phyloP scores from a whole-genome alignment of 2,888 invertebrate species.

The Phengaris arion region DNA sequence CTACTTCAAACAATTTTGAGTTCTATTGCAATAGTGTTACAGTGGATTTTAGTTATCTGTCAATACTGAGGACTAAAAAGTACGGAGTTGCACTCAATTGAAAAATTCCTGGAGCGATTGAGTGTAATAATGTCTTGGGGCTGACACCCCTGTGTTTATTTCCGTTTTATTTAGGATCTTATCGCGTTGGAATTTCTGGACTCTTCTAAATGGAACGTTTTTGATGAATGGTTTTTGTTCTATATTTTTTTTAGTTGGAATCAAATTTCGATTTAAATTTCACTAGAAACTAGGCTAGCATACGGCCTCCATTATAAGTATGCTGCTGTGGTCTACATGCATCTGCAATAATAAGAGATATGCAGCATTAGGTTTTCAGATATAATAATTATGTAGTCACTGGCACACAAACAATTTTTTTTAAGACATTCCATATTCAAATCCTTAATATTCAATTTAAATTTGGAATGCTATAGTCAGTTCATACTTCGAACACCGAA shows the following conservation, averaged over 20 bases:
- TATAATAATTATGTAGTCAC: neutral
- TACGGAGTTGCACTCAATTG: conserved; percentile 24
- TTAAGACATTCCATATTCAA: conserved; percentile 11
- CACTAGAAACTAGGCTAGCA: too few species aligned
- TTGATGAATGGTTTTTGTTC: too few species aligned
- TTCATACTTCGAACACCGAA: conserved; percentile 51
- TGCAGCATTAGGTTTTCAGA: too few species aligned
- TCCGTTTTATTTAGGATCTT: neutral
- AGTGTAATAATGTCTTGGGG: conserved; percentile 16
- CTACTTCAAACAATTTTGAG: neutral
- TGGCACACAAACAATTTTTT: neutral
- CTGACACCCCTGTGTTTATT: neutral
- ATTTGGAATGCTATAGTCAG: conserved; percentile 36
- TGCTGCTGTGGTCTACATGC: too few species aligned
- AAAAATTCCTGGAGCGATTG: conserved; percentile 19
- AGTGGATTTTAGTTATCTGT: neutral
- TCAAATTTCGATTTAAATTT: too few species aligned
- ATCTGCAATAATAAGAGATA: too few species aligned
- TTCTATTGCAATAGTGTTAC: neutral
- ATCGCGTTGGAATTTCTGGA: neutral
- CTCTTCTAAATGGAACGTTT: neutral
- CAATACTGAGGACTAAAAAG: neutral
- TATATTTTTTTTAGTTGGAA: too few species aligned
- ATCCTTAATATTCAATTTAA: conserved; percentile 21
- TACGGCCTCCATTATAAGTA: too few species aligned